phyloP scores from a whole-genome alignment of 2,888 invertebrate species.

The Latheticus oryzae region DNA sequence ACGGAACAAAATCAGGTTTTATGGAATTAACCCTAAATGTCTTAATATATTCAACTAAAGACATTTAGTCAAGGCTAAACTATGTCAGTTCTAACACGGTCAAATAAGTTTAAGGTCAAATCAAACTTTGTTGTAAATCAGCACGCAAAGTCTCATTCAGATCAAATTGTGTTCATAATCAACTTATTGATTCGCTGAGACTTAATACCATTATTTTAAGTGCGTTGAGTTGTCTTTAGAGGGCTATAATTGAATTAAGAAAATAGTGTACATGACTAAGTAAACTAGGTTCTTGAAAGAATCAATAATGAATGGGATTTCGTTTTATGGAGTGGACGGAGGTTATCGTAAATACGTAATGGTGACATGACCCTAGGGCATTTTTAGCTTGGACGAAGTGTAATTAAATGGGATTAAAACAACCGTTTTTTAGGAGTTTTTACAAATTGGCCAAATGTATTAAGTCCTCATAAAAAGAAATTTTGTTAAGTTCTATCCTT shows the following conservation, averaged over 20 bases:
- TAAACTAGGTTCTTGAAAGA: slow-evolving; percentile 3
- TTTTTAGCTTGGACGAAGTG: no score
- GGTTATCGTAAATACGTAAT: no score
- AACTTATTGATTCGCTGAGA: slow-evolving; percentile 22
- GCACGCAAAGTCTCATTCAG: slow-evolving; percentile 7
- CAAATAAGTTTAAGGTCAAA: slow-evolving; percentile 19
- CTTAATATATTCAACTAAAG: neutral
- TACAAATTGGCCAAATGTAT: no score
- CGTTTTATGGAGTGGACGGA: no score
- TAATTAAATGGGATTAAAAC: no score
- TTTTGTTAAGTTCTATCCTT: no score
- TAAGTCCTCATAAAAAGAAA: no score
- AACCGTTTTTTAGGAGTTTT: no score
- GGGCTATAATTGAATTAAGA: slow-evolving; percentile 29
- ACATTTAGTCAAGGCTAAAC: slow-evolving; percentile 7
- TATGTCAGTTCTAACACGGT: slow-evolving; percentile 10
- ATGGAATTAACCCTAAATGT: neutral
- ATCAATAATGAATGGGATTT: slow-evolving; percentile 10
- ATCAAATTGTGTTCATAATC: neutral
- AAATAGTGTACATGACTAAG: slow-evolving; percentile 10
- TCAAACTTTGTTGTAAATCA: slow-evolving; percentile 3
- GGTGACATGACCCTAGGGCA: no score
- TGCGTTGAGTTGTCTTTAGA: slow-evolving; percentile 26
- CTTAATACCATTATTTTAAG: slow-evolving; percentile 32
- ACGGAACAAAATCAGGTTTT: slow-evolving; percentile 1